These are phyloP conservation scores for Sander vitreus DNA, from an alignment of 2,113 vertebrate genomes.

Conservation along the genomic window DNA sequence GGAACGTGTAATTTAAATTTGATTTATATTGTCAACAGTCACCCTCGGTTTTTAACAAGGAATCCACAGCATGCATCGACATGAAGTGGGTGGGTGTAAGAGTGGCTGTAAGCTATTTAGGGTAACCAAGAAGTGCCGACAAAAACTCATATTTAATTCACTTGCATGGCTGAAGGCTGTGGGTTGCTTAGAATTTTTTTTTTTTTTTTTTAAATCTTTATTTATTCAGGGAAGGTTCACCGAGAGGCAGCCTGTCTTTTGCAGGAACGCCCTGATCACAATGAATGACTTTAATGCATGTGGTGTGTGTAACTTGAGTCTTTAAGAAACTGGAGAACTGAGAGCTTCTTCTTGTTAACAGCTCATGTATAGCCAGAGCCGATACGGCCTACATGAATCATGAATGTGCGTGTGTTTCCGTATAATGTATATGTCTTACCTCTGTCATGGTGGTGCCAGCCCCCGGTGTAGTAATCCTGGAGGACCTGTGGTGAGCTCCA, in stretches of 20 bases:
- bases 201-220: no score
- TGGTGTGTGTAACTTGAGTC: slow-evolving; percentile 25
- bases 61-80: background rate
- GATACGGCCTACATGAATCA: background rate
- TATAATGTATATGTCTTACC: slow-evolving; percentile 76
- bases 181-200: background rate
- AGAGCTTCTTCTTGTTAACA: slow-evolving; percentile 1
- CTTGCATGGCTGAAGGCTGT: background rate
- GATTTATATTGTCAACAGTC: slow-evolving; percentile 3
- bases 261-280: no score
- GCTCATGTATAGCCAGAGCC: background rate
- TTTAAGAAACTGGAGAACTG: slow-evolving; percentile 15
- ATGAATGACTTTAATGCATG: background rate
- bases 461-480: slow-evolving; percentile 94
- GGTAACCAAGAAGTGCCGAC: background rate
- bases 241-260: no score
- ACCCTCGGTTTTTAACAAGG: slow-evolving; percentile 8
- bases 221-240: no score
- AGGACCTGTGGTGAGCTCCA: slow-evolving; percentile 96
- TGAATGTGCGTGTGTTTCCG: no score
- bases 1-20: background rate
- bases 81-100: background rate
- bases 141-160: slow-evolving; percentile 40
- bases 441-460: slow-evolving; percentile 97
- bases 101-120: background rate